Evolutionary conservation across 2,113 vertebrate genomes (phyloP).

Genomic region (Pionites leucogaster): DNA sequence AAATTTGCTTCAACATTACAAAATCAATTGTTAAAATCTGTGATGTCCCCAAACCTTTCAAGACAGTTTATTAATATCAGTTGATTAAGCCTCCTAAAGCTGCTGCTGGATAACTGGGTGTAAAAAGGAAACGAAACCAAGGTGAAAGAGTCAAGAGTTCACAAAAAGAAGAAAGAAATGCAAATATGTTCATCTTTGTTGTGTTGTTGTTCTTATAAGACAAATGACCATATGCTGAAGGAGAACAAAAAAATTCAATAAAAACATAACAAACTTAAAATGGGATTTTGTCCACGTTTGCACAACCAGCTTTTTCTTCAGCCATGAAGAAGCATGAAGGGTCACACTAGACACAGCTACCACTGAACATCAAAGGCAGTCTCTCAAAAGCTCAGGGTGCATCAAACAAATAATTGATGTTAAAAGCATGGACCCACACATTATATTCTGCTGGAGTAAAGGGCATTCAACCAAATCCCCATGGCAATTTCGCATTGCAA

Average conservation of each 20-base stretch:
- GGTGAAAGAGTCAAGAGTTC: neutral
- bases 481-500: neutral
- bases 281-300: neutral
- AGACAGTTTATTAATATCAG: neutral
- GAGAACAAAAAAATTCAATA: neutral
- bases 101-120: neutral
- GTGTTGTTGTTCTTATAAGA: neutral
- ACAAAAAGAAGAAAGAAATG: neutral
- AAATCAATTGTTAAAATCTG: conserved; percentile 15
- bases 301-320: neutral
- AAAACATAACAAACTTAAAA: neutral
- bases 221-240: neutral
- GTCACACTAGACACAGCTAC: neutral
- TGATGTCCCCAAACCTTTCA: neutral
- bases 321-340: neutral
- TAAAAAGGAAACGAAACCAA: neutral
- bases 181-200: neutral
- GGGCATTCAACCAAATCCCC: neutral
- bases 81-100: neutral
- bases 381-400: neutral
- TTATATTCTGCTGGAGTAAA: neutral
- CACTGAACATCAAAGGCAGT: conserved; percentile 24
- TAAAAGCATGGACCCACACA: neutral
- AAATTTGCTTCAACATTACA: neutral
- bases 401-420: conserved; percentile 2